Conservation (phyloP, 2,888 invertebrate species). For the Timema cristinae region DNA sequence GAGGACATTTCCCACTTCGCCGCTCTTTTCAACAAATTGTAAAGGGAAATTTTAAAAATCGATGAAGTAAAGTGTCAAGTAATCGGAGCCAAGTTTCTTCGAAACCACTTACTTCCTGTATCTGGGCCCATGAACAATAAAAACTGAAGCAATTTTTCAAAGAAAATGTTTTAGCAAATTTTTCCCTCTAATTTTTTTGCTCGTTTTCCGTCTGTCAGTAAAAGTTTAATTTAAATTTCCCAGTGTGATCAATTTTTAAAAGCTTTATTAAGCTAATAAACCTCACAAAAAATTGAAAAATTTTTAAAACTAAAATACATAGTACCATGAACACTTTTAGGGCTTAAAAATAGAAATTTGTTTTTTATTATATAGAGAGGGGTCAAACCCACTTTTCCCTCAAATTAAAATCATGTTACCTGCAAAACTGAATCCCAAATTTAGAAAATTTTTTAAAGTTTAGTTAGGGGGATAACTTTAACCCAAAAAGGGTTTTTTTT, state of each 20-base stretch:
- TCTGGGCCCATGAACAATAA: conserved; percentile 75
- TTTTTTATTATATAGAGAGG: conserved; percentile 15
- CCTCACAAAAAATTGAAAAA: not conserved
- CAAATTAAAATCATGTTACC: too few relatives aligned
- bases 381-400: too few relatives aligned
- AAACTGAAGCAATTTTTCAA: conserved; percentile 92
- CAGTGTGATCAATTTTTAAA: not conserved
- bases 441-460: too few relatives aligned
- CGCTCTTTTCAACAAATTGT: conserved; percentile 84
- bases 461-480: too few relatives aligned
- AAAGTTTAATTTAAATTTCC: not conserved
- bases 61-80: conserved; percentile 81
- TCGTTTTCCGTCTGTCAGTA: conserved; percentile 69
- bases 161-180: conserved; percentile 95
- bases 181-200: conserved; percentile 80
- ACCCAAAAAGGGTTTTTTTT: too few relatives aligned
- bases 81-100: conserved; percentile 64
- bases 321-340: not conserved
- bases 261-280: not conserved
- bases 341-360: not conserved
- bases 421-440: too few relatives aligned
- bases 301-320: not conserved
- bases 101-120: conserved; percentile 43
- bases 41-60: conserved; percentile 91
- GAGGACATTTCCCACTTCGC: conserved; percentile 77